Conservation (phyloP, 2,113 vertebrate species). For the Thomomys bottae region DNA sequence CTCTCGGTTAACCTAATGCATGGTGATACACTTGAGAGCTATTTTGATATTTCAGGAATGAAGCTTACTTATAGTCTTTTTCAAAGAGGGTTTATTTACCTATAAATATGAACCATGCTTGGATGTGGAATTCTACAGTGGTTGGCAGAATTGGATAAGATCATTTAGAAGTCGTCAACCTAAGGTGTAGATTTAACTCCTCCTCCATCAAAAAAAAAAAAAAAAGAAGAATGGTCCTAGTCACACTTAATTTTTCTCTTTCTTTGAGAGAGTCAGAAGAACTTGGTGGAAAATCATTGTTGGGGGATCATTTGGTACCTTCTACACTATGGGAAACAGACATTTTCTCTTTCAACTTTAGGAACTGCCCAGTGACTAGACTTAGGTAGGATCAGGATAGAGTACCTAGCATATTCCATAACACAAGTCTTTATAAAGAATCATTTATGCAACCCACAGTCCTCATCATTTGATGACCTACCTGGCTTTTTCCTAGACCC, state of each 20-base stretch:
- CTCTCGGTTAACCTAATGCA: constrained; percentile 42
- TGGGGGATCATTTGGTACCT: background rate
- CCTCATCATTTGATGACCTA: background rate
- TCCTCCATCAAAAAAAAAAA: too few species aligned
- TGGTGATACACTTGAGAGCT: background rate
- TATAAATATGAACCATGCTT: constrained; percentile 28
- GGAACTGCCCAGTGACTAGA: background rate
- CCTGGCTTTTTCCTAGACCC: background rate
- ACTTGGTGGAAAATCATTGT: background rate
- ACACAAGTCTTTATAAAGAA: background rate
- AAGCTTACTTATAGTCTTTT: background rate
- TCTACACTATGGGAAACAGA: background rate
- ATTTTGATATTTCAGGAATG: constrained; percentile 41
- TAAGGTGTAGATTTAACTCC: background rate
- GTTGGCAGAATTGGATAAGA: constrained; percentile 32
- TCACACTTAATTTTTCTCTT: background rate
- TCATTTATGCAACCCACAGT: background rate
- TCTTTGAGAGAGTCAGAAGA: background rate
- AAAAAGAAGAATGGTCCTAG: background rate
- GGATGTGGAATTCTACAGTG: background rate
- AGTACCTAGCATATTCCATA: background rate
- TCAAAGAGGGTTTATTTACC: constrained; percentile 4
- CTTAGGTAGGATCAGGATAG: background rate
- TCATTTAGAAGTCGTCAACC: constrained; percentile 34
- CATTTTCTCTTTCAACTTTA: background rate